phyloP scores from a whole-genome alignment of 2,113 vertebrate genomes.

The Gallinago media region DNA sequence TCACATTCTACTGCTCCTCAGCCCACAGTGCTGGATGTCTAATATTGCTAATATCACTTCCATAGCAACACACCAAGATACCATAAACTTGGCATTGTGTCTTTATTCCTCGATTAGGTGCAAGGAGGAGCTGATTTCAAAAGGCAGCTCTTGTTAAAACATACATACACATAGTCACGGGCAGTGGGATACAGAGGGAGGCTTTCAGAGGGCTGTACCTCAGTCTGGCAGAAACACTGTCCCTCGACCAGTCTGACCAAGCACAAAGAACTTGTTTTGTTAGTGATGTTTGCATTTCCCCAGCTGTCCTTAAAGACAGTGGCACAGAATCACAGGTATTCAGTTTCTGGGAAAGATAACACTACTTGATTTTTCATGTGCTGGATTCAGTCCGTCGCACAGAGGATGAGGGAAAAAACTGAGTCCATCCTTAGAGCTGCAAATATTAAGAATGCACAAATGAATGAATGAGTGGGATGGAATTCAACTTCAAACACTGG shows the following conservation, averaged over 20 bases:
- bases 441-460: not conserved
- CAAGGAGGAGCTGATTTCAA: conserved; percentile 41
- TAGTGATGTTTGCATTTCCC: not conserved
- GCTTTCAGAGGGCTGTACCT: not conserved
- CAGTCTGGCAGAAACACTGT: not conserved
- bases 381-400: not conserved
- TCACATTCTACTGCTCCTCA: not conserved
- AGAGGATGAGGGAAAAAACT: not conserved
- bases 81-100: conserved; percentile 19
- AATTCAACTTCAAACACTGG: not conserved
- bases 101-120: not conserved
- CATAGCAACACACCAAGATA: conserved; percentile 44
- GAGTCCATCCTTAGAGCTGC: not conserved
- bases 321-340: not conserved
- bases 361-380: not conserved
- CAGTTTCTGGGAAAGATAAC: not conserved
- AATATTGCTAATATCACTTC: conserved; percentile 55
- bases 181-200: not conserved
- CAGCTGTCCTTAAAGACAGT: not conserved
- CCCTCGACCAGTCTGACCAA: not conserved
- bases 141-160: not conserved
- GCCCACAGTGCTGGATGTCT: conserved; percentile 7
- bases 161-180: not conserved
- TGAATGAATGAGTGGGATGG: not conserved
- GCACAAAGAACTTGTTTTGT: not conserved